phyloP scores from a whole-genome alignment of 2,888 invertebrate species.

The Agapostemon virescens region DNA sequence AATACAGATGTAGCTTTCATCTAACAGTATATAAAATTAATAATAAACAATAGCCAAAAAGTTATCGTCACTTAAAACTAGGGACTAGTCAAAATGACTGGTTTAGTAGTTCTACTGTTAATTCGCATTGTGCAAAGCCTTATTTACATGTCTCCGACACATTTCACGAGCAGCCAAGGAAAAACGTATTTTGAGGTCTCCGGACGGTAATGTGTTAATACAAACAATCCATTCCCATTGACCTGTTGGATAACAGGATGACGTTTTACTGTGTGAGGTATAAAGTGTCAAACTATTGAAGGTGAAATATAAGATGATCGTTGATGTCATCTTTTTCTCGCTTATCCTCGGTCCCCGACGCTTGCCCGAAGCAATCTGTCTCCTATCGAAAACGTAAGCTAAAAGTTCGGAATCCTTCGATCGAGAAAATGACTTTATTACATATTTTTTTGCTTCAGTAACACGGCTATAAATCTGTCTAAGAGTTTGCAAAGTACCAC shows the following conservation, averaged over 20 bases:
- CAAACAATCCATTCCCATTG: not conserved
- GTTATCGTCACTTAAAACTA: too few relatives aligned
- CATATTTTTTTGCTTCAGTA: not conserved
- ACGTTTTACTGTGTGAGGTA: not conserved
- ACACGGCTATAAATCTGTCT: not conserved
- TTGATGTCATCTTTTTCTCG: not conserved
- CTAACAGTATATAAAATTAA: too few relatives aligned
- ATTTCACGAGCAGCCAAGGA: too few relatives aligned
- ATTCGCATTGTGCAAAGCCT: too few relatives aligned
- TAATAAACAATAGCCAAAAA: too few relatives aligned
- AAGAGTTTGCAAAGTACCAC: not conserved
- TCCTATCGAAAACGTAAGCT: constrained; percentile 8
- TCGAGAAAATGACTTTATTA: not conserved
- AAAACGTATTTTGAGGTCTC: too few relatives aligned
- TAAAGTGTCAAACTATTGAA: not conserved
- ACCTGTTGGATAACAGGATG: not conserved
- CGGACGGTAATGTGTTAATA: too few relatives aligned
- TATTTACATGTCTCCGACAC: too few relatives aligned
- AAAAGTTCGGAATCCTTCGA: not conserved
- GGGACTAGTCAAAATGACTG: too few relatives aligned
- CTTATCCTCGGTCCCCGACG: not conserved
- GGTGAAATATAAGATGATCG: not conserved
- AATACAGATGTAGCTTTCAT: too few relatives aligned
- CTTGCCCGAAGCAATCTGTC: not conserved
- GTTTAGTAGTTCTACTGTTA: too few relatives aligned